Evolutionary conservation across 1,140 invertebrate genomes (phyloP), one percentile per base, ranked within the genome.

Genomic region (Reticulitermes speratus): DNA sequence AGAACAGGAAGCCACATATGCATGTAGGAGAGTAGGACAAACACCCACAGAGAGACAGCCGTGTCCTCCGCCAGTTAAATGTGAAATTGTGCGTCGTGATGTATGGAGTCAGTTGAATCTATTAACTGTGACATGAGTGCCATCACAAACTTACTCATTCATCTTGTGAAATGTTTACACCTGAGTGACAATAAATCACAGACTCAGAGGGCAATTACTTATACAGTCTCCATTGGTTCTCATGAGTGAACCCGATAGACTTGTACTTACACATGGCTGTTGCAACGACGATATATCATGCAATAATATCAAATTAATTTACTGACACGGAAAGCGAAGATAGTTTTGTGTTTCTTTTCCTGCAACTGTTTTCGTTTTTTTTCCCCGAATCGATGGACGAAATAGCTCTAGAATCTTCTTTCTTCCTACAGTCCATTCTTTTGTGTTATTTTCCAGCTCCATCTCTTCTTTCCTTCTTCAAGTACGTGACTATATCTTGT

Each of bases 151-250:
- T 12, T 65, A n/a, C 59, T 12, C 59, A 65, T 65, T 65, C 65
- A 75, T 75, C 65, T 75, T 75, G 65, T 75, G n/a, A 25, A 30
- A n/a, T 75, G 65, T 75, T 75, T 75, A 75, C 65, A 75, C 65
- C 65, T 75, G 65, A 75, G 65, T 75, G 65, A 75, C 65, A 75
- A 75, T 75, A 75, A n/a, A 75, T 75, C 65, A 75, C 65, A 0
- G n/a, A 9, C 65, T 25, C 65, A 30, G 65, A 9, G n/a, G 65
- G n/a, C 25, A 75, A 30, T 30, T 75, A 9, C n/a, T 30, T 30
- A 6, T 30, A 19, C 0, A 5, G 2, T 55, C 52, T 55, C 52
- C 52, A 1, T 16, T 55, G 16, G 52, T 55, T 55, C 52, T 55
- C 19, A 55, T 55, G 19, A 55, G 14, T 55, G 52, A 55, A 55